Percentiles rank a stretch among this genome's conserved stretches.
These are phyloP conservation scores for Pollimyrus isidori DNA, from an alignment of 2,113 vertebrate species.

Conservation along the genomic window DNA sequence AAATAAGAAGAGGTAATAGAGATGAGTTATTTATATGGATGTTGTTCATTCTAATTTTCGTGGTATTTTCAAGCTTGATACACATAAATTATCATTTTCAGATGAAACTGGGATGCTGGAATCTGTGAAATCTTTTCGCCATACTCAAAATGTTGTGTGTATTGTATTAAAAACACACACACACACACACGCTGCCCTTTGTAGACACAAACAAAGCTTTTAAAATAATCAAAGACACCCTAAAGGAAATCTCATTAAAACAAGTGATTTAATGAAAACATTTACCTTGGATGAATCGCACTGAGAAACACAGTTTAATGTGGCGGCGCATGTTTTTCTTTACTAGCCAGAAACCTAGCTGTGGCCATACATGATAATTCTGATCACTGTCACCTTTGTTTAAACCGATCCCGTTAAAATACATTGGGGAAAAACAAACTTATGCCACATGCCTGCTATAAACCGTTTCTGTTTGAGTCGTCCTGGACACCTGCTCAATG, in stretches of 20 bases:
- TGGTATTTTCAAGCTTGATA: not conserved
- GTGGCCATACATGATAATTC: not conserved
- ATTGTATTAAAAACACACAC: not conserved
- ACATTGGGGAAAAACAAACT: not conserved
- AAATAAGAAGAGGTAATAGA: not conserved
- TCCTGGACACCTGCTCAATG: conserved; percentile 36
- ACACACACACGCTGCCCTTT: not conserved
- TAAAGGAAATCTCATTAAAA: conserved; percentile 18
- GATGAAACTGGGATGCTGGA: not conserved
- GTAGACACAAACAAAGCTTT: not conserved
- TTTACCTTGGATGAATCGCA: not conserved
- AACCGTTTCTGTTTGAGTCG: conserved; percentile 10
- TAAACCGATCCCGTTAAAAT: not conserved
- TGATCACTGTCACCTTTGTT: not conserved
- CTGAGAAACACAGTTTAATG: not conserved
- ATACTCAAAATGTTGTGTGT: not conserved
- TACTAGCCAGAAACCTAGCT: not conserved
- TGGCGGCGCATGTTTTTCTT: not conserved
- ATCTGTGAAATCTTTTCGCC: not conserved
- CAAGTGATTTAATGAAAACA: not conserved
- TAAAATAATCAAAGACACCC: conserved; percentile 3
- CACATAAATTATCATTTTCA: conserved; percentile 25
- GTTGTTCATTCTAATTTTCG: conserved; percentile 19
- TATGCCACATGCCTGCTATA: conserved; percentile 11
- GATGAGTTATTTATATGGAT: not conserved